phyloP scores from a whole-genome alignment of 2,797 vertebrate species.

The Scolopax bukidnonensis region DNA sequence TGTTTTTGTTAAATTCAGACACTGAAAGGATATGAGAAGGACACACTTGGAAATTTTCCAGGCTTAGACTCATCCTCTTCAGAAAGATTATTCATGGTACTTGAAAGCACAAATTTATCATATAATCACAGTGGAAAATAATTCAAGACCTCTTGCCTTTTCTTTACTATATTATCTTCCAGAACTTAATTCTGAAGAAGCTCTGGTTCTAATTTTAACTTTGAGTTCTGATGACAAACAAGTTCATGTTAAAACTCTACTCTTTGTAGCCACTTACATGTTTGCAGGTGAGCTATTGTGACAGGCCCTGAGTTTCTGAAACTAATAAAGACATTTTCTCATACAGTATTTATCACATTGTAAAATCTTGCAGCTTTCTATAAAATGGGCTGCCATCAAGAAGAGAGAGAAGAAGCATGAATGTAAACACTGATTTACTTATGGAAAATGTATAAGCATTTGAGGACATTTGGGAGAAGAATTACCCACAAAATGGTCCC shows the following conservation, averaged over 20 bases:
- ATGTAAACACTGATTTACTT: constrained; percentile 10
- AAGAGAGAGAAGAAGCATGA: background rate
- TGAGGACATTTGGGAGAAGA: background rate
- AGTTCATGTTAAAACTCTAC: background rate
- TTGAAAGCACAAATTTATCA: background rate
- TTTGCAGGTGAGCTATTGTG: background rate
- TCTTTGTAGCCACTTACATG: background rate
- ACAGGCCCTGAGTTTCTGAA: background rate
- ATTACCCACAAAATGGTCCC: background rate
- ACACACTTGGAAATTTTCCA: constrained; percentile 23
- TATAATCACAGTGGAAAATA: background rate
- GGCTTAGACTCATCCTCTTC: background rate
- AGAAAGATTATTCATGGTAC: background rate
- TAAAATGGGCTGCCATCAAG: background rate
- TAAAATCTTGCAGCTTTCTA: background rate
- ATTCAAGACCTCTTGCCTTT: background rate
- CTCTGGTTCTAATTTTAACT: background rate
- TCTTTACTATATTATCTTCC: background rate
- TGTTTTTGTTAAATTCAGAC: constrained; percentile 22
- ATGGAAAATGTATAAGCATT: constrained; percentile 7
- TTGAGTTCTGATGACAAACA: background rate
- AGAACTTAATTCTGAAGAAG: background rate
- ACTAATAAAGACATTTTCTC: background rate
- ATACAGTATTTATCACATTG: background rate
- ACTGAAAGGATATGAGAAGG: background rate